These are phyloP conservation scores for Melanotaenia nigrans DNA, from an alignment of 2,797 vertebrate genomes.

Conservation along the genomic window DNA sequence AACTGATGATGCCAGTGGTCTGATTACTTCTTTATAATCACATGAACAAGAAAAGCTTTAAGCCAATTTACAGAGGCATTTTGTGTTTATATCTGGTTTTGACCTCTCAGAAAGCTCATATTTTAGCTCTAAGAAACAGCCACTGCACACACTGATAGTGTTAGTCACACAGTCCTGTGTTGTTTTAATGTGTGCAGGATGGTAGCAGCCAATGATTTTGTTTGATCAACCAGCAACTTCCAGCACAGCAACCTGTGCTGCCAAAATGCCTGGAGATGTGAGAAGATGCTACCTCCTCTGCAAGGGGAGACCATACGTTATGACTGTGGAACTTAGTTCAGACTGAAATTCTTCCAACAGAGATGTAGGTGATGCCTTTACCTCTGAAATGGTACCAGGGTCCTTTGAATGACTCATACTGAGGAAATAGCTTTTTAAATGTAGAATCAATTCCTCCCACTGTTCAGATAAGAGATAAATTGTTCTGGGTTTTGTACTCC, in stretches of 20 bases:
- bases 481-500: conserved; percentile 7
- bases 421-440: conserved; percentile 20
- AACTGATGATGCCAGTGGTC: conserved; percentile 1
- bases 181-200: background rate
- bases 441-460: background rate
- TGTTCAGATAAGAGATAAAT: conserved; percentile 1
- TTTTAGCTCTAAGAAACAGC: background rate
- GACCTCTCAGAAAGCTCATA: background rate
- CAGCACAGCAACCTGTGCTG: background rate
- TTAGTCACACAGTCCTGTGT: background rate
- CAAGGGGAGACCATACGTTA: background rate
- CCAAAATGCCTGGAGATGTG: background rate
- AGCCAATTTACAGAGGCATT: conserved; percentile 1
- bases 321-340: conserved; percentile 5
- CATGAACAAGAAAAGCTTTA: conserved; percentile 4
- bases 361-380: conserved; percentile 13
- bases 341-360: background rate
- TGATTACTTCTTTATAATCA: background rate
- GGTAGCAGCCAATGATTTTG: background rate
- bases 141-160: background rate
- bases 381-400: conserved; percentile 13
- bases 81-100: background rate
- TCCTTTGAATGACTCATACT: conserved; percentile 10
- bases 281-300: background rate
- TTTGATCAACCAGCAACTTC: conserved; percentile 9